These are phyloP conservation scores for Sardina pilchardus DNA, from an alignment of 2,113 vertebrate genomes.

Conservation along the genomic window DNA sequence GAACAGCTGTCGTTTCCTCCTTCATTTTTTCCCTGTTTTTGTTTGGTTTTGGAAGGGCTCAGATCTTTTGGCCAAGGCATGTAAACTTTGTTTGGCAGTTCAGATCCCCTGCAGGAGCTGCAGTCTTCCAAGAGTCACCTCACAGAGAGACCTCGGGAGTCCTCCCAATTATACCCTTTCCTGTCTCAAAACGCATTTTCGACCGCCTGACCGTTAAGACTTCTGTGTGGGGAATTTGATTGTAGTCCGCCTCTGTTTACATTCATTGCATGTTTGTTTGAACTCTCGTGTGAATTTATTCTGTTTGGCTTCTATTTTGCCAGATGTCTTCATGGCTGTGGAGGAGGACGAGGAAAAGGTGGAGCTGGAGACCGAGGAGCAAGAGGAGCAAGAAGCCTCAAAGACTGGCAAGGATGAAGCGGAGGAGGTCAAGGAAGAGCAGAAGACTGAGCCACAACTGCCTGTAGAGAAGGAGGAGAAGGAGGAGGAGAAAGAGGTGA, in stretches of 20 bases:
- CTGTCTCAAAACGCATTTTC: neutral
- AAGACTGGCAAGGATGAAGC: constrained; percentile 23
- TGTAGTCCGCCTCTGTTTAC: neutral
- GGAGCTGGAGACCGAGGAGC: constrained; percentile 12
- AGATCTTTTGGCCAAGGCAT: neutral
- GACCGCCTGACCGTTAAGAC: neutral
- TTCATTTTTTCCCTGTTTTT: neutral
- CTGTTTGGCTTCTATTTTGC: neutral
- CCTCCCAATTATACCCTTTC: neutral
- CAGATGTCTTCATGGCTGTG: constrained; percentile 48
- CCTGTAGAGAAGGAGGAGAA: constrained; percentile 33
- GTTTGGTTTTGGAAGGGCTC: neutral
- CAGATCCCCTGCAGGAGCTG: neutral
- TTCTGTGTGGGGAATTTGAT: neutral
- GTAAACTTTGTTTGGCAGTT: neutral
- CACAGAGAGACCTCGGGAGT: neutral
- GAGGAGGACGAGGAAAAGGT: constrained; percentile 29
- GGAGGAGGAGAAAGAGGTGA: neutral
- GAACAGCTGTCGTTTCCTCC: neutral
- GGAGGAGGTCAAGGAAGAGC: constrained; percentile 17
- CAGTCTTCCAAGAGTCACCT: neutral
- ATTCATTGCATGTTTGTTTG: neutral
- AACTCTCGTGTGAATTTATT: neutral
- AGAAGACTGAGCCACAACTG: constrained; percentile 4
- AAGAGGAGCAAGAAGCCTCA: neutral